Conservation (phyloP, 1,140 invertebrate genomes). For the Nomia melanderi region DNA sequence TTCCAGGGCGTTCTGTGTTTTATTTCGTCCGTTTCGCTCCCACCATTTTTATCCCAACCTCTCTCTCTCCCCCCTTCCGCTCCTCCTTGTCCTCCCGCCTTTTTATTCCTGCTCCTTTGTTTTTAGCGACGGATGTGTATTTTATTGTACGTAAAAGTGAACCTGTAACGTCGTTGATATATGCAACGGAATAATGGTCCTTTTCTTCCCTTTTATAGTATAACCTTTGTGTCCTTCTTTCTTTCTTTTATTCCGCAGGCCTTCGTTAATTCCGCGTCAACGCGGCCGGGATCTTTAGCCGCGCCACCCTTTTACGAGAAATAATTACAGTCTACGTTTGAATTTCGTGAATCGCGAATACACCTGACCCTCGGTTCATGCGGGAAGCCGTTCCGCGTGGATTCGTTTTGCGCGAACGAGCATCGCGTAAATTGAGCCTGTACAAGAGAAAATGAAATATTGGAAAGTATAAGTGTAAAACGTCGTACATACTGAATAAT, state of each 20-base stretch:
- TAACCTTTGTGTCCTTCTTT: neutral
- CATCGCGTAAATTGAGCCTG: no score
- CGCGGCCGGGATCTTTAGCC: neutral
- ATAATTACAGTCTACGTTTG: neutral
- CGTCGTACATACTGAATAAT: no score
- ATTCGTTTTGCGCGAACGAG: no score
- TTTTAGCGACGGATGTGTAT: neutral
- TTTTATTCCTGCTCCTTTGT: conserved; percentile 3
- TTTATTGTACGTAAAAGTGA: conserved; percentile 31
- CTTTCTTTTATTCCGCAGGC: neutral
- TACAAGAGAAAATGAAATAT: no score
- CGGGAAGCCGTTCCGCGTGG: no score
- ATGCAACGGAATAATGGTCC: neutral
- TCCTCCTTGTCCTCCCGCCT: no score
- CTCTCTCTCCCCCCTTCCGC: no score
- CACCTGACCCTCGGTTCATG: no score
- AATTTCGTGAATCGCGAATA: no score
- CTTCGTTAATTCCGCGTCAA: neutral
- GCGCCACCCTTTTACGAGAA: no score
- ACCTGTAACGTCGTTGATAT: conserved; percentile 15
- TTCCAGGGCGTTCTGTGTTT: neutral
- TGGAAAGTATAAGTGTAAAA: no score
- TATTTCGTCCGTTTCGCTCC: neutral
- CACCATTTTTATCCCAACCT: neutral
- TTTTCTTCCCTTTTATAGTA: neutral